Base-by-base conservation (phyloP, 2,113 vertebrate species). In the Astur gentilis region DNA sequence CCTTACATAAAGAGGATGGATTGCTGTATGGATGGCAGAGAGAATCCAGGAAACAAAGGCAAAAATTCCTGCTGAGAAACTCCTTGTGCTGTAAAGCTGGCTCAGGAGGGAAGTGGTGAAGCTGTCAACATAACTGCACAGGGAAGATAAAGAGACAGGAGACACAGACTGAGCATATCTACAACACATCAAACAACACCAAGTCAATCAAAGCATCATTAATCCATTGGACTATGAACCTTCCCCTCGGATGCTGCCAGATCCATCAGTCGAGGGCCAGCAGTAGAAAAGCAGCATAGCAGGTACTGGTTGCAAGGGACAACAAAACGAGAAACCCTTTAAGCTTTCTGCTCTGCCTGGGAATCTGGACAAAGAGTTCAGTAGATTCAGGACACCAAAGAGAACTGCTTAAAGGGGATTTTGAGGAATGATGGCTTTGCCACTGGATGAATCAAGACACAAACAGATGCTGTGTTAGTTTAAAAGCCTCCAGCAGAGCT, bases 121-220 rank as follows among this genome's bases (percentile, higher is more conserved):
- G 58, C 83, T 94, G 93, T 91, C 94, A 96, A 44, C 49, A 62
- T 61, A 80, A 89, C 91, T 88, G 64, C 67, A 69, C 25, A 8
- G 25, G 69, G 40, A 87, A 97, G 93, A 96, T 96, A 95, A 95
- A 97, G 96, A 95, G 80, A 90, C 88, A 80, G 91, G 55, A 95
- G 52, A 71, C 80, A 82, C 65, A 44, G 83, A 14, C 62, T 57
- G 81, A 89, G 79, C 73, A 12, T 81, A 95, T 96, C 94, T 96
- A 82, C 84, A 94, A 36, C 70, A 93, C 86, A 97, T 97, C 93
- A 92, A 91, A 95, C 86, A 95, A 14, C 91, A 75, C 10, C 29
- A 40, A 96, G 95, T 89, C 95, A 93, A 55, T 95, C 95, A 93
- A 83, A 97, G 78, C 38, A 3, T 81, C 93, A 86, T 96, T 93